Conservation (phyloP, 1,140 invertebrate species). For the Pollicipes pollicipes region DNA sequence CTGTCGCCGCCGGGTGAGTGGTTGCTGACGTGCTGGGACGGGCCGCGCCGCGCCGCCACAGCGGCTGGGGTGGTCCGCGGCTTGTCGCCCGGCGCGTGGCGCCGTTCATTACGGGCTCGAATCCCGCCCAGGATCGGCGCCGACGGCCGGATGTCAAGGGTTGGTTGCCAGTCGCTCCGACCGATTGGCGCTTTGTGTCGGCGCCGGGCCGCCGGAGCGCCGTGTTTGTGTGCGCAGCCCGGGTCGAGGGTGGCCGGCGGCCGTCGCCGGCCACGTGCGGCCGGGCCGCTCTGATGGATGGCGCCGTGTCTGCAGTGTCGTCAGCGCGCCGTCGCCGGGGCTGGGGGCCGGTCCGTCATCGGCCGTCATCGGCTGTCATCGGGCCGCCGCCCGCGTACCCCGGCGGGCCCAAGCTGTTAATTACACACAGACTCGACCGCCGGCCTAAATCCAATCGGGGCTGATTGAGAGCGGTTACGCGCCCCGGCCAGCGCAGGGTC, state of each 20-base stretch:
- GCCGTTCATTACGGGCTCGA: background rate
- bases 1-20: background rate
- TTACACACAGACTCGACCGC: background rate
- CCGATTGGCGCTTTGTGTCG: background rate
- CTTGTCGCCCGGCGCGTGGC: background rate
- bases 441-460: background rate
- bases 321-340: background rate
- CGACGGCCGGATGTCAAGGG: background rate
- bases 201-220: too few species aligned
- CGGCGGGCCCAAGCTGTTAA: background rate
- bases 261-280: background rate
- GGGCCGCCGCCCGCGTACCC: too few species aligned
- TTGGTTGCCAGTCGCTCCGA: background rate
- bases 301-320: background rate
- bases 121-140: too few species aligned
- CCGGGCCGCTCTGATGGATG: background rate
- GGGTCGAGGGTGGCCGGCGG: too few species aligned
- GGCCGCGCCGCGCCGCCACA: too few species aligned
- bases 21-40: background rate
- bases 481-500: background rate
- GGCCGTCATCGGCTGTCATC: background rate
- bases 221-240: too few species aligned
- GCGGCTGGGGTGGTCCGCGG: background rate
- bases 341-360: background rate
- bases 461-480: background rate